A percentile compares a stretch with the other conserved stretches of the same genome.
These are phyloP conservation scores for Phycodurus eques DNA, from an alignment of 2,113 vertebrate genomes.

Conservation along the genomic window DNA sequence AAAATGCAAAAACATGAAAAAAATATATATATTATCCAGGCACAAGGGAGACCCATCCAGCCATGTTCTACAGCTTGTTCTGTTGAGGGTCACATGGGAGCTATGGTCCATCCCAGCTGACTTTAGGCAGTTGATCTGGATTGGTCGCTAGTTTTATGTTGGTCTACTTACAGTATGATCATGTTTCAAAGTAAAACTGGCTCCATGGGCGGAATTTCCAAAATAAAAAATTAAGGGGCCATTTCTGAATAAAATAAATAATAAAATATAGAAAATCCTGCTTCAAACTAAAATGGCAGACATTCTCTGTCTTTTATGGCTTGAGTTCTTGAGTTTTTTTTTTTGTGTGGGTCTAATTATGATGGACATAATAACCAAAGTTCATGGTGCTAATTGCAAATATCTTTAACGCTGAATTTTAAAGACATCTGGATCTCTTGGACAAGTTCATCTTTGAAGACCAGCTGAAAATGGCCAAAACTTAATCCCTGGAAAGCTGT, in stretches of 20 bases:
- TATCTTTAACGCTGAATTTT: neutral
- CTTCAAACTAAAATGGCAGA: neutral
- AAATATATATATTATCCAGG: neutral
- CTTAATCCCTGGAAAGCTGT: neutral
- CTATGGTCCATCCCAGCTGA: neutral
- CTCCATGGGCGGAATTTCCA: neutral
- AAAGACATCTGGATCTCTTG: neutral
- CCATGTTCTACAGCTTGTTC: too few relatives aligned
- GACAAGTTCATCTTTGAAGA: neutral
- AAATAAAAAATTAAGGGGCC: too few relatives aligned
- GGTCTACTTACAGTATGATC: neutral
- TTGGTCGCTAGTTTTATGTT: neutral
- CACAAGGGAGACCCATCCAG: neutral
- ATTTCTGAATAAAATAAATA: neutral
- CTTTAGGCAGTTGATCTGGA: neutral
- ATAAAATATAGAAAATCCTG: too few relatives aligned
- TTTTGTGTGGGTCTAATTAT: neutral
- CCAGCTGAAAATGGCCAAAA: neutral
- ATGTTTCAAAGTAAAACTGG: neutral
- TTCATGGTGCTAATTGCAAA: neutral
- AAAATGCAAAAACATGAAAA: neutral
- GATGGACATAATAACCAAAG: neutral
- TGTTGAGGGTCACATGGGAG: neutral
- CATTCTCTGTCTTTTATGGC: neutral
- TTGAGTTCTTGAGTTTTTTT: neutral